Evolutionary conservation across 1,140 invertebrate genomes (phyloP).

Genomic region (Rhizoglyphus robini): DNA sequence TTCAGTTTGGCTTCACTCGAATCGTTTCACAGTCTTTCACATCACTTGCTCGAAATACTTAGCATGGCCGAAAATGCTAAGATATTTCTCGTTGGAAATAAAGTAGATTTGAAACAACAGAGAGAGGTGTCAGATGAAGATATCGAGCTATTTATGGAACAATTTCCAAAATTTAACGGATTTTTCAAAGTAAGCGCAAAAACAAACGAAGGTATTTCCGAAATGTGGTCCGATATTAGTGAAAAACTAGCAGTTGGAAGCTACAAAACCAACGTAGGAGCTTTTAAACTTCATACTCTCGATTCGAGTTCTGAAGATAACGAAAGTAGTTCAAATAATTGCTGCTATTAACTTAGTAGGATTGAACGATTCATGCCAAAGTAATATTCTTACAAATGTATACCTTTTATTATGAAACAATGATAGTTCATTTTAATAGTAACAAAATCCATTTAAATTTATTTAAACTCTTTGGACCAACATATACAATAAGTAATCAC

Average conservation of each 20-base stretch:
- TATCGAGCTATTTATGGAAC: constrained; percentile 79
- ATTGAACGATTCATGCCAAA: not conserved
- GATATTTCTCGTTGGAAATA: constrained; percentile 82
- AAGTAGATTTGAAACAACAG: constrained; percentile 56
- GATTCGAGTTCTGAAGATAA: not conserved
- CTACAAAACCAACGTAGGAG: constrained; percentile 17
- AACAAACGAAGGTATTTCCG: constrained; percentile 33
- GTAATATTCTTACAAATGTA: not conserved
- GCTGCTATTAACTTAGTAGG: not conserved
- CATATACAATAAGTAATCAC: too few species aligned
- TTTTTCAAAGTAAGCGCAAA: constrained; percentile 84
- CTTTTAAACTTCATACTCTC: constrained; percentile 21
- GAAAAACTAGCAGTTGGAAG: constrained; percentile 19
- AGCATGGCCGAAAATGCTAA: constrained; percentile 83
- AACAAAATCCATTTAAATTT: too few species aligned
- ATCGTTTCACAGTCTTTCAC: constrained; percentile 76
- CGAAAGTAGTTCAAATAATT: not conserved
- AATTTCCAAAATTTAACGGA: constrained; percentile 76
- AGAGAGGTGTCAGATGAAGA: constrained; percentile 65
- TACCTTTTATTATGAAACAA: too few species aligned
- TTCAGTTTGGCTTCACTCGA: constrained; percentile 77
- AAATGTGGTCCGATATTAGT: constrained; percentile 30
- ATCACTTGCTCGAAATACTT: constrained; percentile 76
- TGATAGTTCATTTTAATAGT: too few species aligned
- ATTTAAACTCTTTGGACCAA: too few species aligned